phyloP scores from a whole-genome alignment of 37 sponge, comb jelly and placozoan species.

The Beroe ovata region DNA sequence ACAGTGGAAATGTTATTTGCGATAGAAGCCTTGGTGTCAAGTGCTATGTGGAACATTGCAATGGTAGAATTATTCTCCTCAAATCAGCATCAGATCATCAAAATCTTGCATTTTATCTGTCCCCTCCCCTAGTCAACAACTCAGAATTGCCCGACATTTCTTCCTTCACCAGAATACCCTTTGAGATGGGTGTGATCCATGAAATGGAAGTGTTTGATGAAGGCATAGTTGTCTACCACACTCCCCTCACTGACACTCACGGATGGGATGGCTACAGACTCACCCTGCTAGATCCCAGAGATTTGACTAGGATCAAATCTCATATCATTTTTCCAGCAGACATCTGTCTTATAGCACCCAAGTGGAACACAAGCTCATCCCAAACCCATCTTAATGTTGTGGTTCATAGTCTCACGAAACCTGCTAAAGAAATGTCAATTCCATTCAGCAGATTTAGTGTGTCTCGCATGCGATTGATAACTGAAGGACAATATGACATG shows the following conservation, averaged over 20 bases:
- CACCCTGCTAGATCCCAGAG: conserved; percentile 23
- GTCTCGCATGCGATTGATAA: conserved; percentile 14
- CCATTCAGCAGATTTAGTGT: conserved; percentile 11
- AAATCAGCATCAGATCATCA: background rate
- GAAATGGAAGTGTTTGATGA: conserved; percentile 39
- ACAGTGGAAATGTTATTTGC: background rate
- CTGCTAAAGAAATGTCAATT: conserved; percentile 14
- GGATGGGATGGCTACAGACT: conserved; percentile 6
- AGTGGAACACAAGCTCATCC: too few relatives aligned
- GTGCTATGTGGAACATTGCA: conserved; percentile 58
- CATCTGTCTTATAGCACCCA: conserved; percentile 4
- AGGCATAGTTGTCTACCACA: conserved; percentile 13
- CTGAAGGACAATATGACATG: conserved; percentile 14
- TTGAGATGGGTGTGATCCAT: conserved; percentile 16
- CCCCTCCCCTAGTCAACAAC: background rate
- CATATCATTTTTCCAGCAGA: conserved; percentile 6
- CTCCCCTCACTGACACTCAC: background rate
- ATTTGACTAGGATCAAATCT: background rate
- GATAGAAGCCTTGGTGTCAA: background rate
- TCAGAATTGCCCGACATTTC: background rate
- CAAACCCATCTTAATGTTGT: conserved; percentile 1
- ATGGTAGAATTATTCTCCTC: background rate
- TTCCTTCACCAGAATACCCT: background rate
- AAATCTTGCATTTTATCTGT: background rate
- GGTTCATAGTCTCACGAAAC: conserved; percentile 49